phyloP scores from a whole-genome alignment of 2,113 vertebrate species.

The Loxodonta africana region DNA sequence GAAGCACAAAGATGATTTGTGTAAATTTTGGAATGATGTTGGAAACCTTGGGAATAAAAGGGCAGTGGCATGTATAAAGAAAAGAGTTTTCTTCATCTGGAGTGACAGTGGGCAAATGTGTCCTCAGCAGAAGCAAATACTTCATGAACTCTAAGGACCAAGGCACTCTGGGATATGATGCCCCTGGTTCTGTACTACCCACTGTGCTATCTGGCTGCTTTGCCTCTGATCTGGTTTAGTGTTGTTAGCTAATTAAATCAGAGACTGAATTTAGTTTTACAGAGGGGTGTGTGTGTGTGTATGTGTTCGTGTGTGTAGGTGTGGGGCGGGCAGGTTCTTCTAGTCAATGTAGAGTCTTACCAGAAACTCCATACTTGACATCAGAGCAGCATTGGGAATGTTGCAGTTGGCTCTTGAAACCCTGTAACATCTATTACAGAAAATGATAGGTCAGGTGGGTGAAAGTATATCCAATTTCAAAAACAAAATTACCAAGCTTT shows the following conservation, averaged over 20 bases:
- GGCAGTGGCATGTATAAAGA: background rate
- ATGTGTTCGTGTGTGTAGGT: background rate
- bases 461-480: background rate
- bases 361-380: background rate
- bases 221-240: background rate
- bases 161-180: background rate
- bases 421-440: background rate
- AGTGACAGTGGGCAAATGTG: background rate
- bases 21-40: background rate
- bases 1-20: background rate
- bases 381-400: background rate
- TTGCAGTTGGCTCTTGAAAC: background rate
- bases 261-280: background rate
- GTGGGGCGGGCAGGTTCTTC: background rate
- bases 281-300: background rate
- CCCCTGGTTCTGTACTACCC: background rate
- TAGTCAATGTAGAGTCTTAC: background rate
- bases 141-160: background rate
- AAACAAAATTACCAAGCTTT: background rate
- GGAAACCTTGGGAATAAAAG: background rate
- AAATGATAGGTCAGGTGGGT: background rate
- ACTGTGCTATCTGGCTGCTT: background rate
- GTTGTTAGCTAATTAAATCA: constrained; percentile 15
- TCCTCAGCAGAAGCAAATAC: background rate
- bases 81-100: background rate